phyloP scores from a whole-genome alignment of 1,140 invertebrate species.

The Zaprionus tsacasi region DNA sequence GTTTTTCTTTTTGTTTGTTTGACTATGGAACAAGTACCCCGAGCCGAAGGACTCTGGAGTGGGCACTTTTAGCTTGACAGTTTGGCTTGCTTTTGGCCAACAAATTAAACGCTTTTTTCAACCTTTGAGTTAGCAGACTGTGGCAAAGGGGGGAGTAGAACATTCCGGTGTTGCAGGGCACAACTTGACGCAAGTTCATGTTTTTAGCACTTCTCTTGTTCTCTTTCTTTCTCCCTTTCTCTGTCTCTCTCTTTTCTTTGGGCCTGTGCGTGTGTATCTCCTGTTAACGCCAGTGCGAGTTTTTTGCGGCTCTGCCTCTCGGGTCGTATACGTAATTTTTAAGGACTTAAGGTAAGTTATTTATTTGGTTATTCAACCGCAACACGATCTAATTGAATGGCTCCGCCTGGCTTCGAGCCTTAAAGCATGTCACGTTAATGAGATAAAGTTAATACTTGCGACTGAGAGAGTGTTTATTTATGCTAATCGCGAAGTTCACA shows the following conservation, averaged over 20 bases:
- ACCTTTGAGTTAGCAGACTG: conserved; percentile 15
- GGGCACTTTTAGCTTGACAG: conserved; percentile 20
- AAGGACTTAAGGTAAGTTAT: conserved; percentile 15
- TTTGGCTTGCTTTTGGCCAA: conserved; percentile 20
- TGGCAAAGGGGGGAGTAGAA: neutral
- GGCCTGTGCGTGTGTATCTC: neutral
- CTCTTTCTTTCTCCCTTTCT: neutral
- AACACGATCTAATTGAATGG: conserved; percentile 10
- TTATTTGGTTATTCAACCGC: conserved; percentile 21
- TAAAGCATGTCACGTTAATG: conserved; percentile 15
- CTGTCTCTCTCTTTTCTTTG: neutral
- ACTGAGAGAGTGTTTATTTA: conserved; percentile 2
- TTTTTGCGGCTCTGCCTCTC: neutral
- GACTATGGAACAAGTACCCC: conserved; percentile 17
- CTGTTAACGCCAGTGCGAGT: neutral
- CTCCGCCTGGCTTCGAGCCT: neutral
- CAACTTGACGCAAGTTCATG: conserved; percentile 5
- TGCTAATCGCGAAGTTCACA: neutral
- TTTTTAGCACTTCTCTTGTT: neutral
- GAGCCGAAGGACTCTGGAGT: conserved; percentile 14
- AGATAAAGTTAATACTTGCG: conserved; percentile 8
- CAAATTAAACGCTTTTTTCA: conserved; percentile 21
- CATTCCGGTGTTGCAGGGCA: neutral
- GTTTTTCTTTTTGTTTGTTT: conserved; percentile 15
- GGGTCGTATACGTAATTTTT: conserved; percentile 30